A percentile compares a stretch with the other conserved stretches of the same genome.
Evolutionary conservation across 2,113 vertebrate genomes (phyloP).

Genomic region (Platichthys stellatus): DNA sequence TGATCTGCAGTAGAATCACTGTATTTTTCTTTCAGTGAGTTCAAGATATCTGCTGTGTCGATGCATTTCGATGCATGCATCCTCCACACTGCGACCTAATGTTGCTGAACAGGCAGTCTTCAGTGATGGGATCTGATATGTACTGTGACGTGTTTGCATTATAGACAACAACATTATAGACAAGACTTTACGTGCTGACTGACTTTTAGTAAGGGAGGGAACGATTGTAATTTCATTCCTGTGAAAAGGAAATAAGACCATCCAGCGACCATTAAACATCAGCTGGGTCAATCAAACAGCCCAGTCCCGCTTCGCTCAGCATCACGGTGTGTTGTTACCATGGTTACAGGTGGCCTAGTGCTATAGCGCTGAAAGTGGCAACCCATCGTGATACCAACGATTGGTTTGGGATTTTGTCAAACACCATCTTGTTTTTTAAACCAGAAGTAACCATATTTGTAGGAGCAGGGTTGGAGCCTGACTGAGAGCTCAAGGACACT

Average conservation of each 20-base stretch:
- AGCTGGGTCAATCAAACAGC: too few relatives aligned
- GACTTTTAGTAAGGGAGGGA: background rate
- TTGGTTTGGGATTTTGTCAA: background rate
- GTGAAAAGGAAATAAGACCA: slow-evolving; percentile 12
- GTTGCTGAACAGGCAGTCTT: background rate
- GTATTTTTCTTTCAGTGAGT: background rate
- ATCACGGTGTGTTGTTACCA: slow-evolving; percentile 60
- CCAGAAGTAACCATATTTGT: background rate
- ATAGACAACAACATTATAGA: background rate
- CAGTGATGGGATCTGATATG: background rate
- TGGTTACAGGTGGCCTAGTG: slow-evolving; percentile 45
- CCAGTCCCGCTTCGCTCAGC: slow-evolving; percentile 3
- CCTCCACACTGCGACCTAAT: background rate
- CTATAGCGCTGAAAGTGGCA: background rate
- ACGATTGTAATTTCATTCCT: background rate
- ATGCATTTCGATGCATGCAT: background rate
- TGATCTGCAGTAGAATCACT: background rate
- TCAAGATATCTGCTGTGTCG: background rate
- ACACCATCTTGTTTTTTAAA: background rate
- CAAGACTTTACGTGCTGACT: background rate
- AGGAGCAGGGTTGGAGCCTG: background rate
- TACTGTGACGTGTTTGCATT: background rate
- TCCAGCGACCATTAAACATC: too few relatives aligned
- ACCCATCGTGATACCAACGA: background rate
- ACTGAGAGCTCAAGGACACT: background rate